Conservation (phyloP, 2,797 vertebrate species). For the Allobates femoralis region DNA sequence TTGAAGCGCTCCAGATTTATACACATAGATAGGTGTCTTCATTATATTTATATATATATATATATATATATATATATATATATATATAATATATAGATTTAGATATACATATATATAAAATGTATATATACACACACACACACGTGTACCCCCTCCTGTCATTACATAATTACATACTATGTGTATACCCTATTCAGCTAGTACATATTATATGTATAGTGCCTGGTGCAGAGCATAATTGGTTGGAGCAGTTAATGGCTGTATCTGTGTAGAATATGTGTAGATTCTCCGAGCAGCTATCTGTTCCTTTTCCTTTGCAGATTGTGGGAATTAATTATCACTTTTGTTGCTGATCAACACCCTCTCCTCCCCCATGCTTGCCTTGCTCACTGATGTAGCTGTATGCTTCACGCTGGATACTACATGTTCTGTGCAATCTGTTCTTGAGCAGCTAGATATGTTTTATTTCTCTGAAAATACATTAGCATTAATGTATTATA, state of each 20-base stretch:
- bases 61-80: no score
- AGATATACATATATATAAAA: no score
- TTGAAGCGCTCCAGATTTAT: no score
- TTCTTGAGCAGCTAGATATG: conserved; percentile 24
- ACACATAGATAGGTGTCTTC: no score
- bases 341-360: conserved; percentile 48
- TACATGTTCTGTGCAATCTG: conserved; percentile 50
- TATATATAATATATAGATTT: no score
- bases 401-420: conserved; percentile 28
- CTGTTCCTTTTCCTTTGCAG: conserved; percentile 36
- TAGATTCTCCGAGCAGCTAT: conserved; percentile 4
- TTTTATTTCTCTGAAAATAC: background rate
- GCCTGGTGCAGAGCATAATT: background rate
- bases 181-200: no score
- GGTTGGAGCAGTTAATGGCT: background rate
- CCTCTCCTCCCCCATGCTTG: conserved; percentile 49
- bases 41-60: no score
- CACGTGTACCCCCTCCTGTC: no score
- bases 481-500: background rate
- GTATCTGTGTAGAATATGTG: background rate
- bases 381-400: conserved; percentile 39
- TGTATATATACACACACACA: no score
- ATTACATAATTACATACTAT: no score
- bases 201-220: background rate
- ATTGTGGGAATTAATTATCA: conserved; percentile 60